Conservation (phyloP, 2,888 invertebrate species). For the Aporophyla lueneburgensis region DNA sequence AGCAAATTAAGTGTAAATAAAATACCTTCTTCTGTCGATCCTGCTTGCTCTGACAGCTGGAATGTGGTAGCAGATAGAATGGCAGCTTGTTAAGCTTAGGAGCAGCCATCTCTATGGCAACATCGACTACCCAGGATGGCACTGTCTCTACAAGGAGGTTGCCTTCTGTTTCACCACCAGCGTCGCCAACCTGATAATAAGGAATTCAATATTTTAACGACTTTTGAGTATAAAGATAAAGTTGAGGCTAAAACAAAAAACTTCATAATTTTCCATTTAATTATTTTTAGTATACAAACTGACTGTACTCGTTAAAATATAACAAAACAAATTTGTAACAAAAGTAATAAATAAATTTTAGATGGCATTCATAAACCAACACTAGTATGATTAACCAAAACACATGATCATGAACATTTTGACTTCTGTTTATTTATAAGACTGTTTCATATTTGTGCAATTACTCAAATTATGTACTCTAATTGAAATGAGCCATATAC, state of each 20-base stretch:
- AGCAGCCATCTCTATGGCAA: slow-evolving; percentile 97
- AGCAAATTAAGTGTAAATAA: too few species aligned
- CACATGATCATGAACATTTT: background rate
- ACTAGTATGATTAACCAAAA: background rate
- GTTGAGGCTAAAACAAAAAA: background rate
- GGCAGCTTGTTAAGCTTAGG: slow-evolving; percentile 99
- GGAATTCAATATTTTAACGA: background rate
- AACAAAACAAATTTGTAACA: background rate
- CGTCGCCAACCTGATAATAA: slow-evolving; percentile 94
- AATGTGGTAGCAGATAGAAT: slow-evolving; percentile 98
- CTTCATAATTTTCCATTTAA: background rate
- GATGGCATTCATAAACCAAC: background rate
- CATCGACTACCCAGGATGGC: slow-evolving; percentile 98
- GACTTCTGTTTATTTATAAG: background rate
- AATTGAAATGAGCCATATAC: background rate
- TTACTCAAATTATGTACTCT: background rate
- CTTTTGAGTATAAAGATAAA: background rate
- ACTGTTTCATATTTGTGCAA: background rate
- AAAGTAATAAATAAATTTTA: background rate
- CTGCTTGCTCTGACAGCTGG: slow-evolving; percentile 93
- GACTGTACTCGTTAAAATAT: background rate
- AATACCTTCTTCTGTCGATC: slow-evolving; percentile 95
- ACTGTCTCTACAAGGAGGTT: slow-evolving; percentile 97
- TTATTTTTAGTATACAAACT: background rate
- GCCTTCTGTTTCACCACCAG: slow-evolving; percentile 98